These are phyloP conservation scores for Cnemophilus loriae DNA, from an alignment of 2,113 vertebrate genomes.

Conservation along the genomic window DNA sequence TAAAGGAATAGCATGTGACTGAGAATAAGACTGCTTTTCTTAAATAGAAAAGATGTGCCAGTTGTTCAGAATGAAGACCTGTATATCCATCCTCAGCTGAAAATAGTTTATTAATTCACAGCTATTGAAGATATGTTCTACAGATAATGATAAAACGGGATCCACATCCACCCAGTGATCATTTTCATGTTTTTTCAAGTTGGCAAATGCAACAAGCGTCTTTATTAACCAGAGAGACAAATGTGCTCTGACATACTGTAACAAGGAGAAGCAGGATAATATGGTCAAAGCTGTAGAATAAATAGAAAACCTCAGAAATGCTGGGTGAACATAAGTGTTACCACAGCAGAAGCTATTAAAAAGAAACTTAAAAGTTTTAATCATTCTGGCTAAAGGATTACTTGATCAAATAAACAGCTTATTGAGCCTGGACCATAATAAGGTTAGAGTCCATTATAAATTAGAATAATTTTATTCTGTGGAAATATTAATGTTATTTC, in stretches of 20 bases:
- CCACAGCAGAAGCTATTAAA: constrained; percentile 5
- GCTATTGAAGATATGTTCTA: background rate
- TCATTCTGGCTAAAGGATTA: background rate
- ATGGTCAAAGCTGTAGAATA: background rate
- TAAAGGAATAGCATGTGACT: background rate
- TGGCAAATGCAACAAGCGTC: background rate
- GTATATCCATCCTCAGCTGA: background rate
- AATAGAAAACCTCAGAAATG: background rate
- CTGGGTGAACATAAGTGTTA: background rate
- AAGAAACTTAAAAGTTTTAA: background rate
- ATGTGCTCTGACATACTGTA: background rate
- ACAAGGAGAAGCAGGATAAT: background rate
- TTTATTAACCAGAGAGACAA: background rate
- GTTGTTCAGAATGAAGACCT: background rate
- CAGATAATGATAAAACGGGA: background rate
- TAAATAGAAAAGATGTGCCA: background rate
- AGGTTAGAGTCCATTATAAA: background rate
- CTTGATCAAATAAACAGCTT: constrained; percentile 25
- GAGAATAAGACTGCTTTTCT: background rate
- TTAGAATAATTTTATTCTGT: background rate
- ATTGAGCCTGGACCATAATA: background rate
- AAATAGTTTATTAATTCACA: background rate
- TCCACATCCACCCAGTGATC: background rate
- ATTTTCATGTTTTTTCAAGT: background rate
- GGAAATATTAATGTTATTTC: background rate